Percentiles rank a stretch among this genome's conserved stretches.
These are phyloP conservation scores for Drosophila erecta DNA, from an alignment of 1,140 invertebrate genomes.

Conservation along the genomic window DNA sequence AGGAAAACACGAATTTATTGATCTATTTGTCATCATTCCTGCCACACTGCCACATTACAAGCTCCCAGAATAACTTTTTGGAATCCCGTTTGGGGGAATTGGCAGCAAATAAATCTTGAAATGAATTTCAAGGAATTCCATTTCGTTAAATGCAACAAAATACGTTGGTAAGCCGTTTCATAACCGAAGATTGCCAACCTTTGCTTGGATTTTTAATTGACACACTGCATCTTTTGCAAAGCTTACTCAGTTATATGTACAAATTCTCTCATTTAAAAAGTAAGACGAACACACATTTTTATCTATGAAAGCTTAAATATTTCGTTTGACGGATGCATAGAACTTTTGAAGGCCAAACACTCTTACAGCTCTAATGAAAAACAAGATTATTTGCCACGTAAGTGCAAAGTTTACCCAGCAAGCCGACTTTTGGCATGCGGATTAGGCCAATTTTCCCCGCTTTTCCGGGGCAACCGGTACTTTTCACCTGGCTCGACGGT, in stretches of 20 bases:
- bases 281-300: too few relatives aligned
- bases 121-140: not conserved
- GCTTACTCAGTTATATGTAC: too few relatives aligned
- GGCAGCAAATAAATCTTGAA: not conserved
- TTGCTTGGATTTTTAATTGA: not conserved
- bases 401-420: slow-evolving; percentile 3
- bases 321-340: not conserved
- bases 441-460: slow-evolving; percentile 16
- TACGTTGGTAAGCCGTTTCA: not conserved
- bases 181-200: not conserved
- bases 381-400: slow-evolving; percentile 22
- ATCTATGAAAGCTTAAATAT: not conserved
- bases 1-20: not conserved
- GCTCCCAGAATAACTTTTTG: not conserved
- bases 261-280: too few relatives aligned
- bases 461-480: not conserved
- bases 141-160: too few relatives aligned
- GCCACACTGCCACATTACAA: not conserved
- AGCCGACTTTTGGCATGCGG: slow-evolving; percentile 25
- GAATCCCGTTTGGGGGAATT: not conserved
- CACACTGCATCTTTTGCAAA: not conserved
- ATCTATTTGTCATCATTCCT: slow-evolving; percentile 1
- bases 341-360: not conserved
- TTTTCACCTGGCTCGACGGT: slow-evolving; percentile 35
- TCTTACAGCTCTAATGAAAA: slow-evolving; percentile 16